A percentile compares a stretch with the other conserved stretches of the same genome.
Conservation (phyloP, 2,797 vertebrate genomes). For the Sparus aurata region DNA sequence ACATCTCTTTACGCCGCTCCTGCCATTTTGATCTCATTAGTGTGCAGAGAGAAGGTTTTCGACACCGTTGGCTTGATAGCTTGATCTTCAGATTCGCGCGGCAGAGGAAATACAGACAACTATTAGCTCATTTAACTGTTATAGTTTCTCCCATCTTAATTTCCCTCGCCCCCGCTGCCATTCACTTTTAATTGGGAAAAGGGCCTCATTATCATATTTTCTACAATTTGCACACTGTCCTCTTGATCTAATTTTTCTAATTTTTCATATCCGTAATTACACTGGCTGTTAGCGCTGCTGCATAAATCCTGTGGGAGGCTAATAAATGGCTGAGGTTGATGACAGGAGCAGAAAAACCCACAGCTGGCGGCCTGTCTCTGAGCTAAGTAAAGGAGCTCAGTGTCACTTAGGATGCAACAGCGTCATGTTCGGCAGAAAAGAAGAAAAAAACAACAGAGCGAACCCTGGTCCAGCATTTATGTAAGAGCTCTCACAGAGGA, state of each 20-base stretch:
- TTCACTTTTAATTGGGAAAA: conserved; percentile 61
- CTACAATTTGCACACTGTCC: conserved; percentile 52
- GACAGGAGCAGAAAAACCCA: conserved; percentile 64
- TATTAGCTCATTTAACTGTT: conserved; percentile 60
- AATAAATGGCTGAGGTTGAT: conserved; percentile 72
- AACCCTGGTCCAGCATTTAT: conserved; percentile 43
- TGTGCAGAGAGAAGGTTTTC: conserved; percentile 38
- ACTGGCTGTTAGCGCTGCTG: conserved; percentile 57
- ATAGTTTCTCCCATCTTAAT: conserved; percentile 37
- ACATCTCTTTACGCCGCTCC: conserved; percentile 19
- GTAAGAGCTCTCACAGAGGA: conserved; percentile 43
- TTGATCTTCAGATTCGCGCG: conserved; percentile 42
- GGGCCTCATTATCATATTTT: conserved; percentile 66
- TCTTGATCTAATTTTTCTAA: conserved; percentile 52
- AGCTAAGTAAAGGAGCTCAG: conserved; percentile 57
- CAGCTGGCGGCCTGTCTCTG: conserved; percentile 65
- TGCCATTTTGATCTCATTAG: conserved; percentile 65
- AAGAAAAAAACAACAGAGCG: conserved; percentile 1
- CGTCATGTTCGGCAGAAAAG: conserved; percentile 46
- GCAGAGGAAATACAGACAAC: conserved; percentile 46
- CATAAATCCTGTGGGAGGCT: conserved; percentile 71
- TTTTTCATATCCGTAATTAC: conserved; percentile 71
- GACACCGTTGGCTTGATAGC: conserved; percentile 53
- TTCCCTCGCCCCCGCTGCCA: conserved; percentile 45
- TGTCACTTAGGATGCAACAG: conserved; percentile 51